Evolutionary conservation across 2,888 invertebrate species (phyloP).

Genomic region (Subacronicta megacephala): DNA sequence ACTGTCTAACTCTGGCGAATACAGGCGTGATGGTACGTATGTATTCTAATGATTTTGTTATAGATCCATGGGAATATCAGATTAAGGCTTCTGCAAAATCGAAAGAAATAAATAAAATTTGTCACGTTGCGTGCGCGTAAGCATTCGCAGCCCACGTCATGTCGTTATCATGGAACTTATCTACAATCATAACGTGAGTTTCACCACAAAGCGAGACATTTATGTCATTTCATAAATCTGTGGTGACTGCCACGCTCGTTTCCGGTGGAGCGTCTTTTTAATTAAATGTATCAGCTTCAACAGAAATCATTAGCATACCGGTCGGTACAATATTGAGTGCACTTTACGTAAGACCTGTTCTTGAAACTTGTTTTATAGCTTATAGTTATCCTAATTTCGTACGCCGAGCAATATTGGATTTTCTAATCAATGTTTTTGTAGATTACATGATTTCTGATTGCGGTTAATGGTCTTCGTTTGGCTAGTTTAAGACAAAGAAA

Average conservation of each 20-base stretch:
- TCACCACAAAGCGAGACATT: slow-evolving; percentile 67
- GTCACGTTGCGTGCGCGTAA: slow-evolving; percentile 39
- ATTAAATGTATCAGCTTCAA: slow-evolving; percentile 56
- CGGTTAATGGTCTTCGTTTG: slow-evolving; percentile 46
- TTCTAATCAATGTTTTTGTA: slow-evolving; percentile 62
- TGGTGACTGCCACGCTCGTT: slow-evolving; percentile 63
- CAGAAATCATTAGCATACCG: slow-evolving; percentile 53
- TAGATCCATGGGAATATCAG: not conserved
- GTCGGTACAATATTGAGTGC: slow-evolving; percentile 62
- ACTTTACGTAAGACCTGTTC: slow-evolving; percentile 66
- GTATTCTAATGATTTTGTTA: too few relatives aligned
- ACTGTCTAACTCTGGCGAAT: too few relatives aligned
- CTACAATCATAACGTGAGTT: slow-evolving; percentile 56
- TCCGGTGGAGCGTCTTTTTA: slow-evolving; percentile 73
- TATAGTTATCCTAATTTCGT: slow-evolving; percentile 77
- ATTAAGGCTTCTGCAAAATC: not conserved
- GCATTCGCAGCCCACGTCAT: slow-evolving; percentile 41
- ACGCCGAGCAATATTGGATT: slow-evolving; percentile 67
- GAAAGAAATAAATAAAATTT: slow-evolving; percentile 12
- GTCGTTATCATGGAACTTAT: slow-evolving; percentile 49
- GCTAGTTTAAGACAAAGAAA: slow-evolving; percentile 52
- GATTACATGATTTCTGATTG: slow-evolving; percentile 53
- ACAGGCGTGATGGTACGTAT: too few relatives aligned
- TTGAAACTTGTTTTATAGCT: slow-evolving; percentile 68
- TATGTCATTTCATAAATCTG: slow-evolving; percentile 76